Percentiles rank a stretch among this genome's conserved stretches.
These are phyloP conservation scores for Heliornis fulica DNA, from an alignment of 2,113 vertebrate genomes.

Conservation along the genomic window DNA sequence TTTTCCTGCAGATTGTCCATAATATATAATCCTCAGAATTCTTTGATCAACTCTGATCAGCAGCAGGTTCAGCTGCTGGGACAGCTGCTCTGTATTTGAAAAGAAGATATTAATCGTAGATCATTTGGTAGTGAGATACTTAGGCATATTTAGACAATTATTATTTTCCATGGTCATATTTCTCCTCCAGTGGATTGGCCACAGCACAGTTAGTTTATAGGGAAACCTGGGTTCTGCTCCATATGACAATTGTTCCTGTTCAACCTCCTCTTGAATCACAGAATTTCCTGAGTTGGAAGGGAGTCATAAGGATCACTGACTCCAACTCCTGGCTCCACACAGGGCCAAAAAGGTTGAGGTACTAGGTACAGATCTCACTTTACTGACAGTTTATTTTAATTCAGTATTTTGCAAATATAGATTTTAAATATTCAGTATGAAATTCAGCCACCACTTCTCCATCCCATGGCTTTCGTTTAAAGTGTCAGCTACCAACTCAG, in stretches of 20 bases:
- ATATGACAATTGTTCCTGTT: neutral
- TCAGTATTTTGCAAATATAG: neutral
- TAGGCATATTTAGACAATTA: neutral
- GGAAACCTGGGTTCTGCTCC: neutral
- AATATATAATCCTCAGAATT: neutral
- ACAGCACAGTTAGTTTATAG: neutral
- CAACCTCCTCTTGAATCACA: neutral
- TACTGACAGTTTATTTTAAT: neutral
- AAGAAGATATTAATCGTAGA: neutral
- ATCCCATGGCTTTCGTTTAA: neutral
- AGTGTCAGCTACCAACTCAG: neutral
- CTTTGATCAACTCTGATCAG: slow-evolving; percentile 7
- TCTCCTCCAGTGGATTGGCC: neutral
- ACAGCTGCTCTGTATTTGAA: neutral
- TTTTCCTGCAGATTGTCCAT: neutral
- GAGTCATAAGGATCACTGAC: too few species aligned
- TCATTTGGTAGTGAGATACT: neutral
- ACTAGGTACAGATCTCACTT: neutral
- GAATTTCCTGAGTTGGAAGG: too few species aligned
- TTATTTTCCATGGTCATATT: neutral
- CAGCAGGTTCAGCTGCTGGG: neutral
- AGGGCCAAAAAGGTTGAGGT: too few species aligned
- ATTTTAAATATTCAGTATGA: neutral
- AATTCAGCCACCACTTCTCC: neutral
- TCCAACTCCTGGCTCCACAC: too few species aligned